Conservation (phyloP, 2,888 invertebrate genomes). For the Lithophane ornitopus region DNA sequence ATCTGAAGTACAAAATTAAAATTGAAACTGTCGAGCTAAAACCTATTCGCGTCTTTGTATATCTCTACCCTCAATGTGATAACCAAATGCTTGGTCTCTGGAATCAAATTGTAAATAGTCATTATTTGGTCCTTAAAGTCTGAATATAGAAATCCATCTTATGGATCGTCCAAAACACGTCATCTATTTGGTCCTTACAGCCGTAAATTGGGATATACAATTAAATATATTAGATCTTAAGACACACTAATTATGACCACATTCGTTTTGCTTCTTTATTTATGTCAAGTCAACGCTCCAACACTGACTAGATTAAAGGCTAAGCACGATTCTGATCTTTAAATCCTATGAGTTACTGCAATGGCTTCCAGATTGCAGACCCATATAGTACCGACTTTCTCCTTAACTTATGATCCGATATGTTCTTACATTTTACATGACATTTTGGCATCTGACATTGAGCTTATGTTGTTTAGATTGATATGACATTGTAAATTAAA, state of each 20-base stretch:
- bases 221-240: background rate
- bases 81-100: background rate
- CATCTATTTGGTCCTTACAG: background rate
- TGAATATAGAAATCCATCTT: no score
- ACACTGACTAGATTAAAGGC: slow-evolving; percentile 43
- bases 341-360: slow-evolving; percentile 45
- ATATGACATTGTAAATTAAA: slow-evolving; percentile 21
- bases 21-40: background rate
- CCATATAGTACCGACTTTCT: slow-evolving; percentile 27
- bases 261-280: slow-evolving; percentile 33
- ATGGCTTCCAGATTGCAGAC: slow-evolving; percentile 41
- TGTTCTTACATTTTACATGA: slow-evolving; percentile 39
- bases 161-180: background rate
- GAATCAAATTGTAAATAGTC: background rate
- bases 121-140: background rate
- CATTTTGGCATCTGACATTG: slow-evolving; percentile 21
- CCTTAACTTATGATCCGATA: slow-evolving; percentile 17
- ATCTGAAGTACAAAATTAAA: background rate
- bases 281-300: slow-evolving; percentile 29
- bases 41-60: background rate
- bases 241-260: slow-evolving; percentile 9
- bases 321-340: slow-evolving; percentile 48
- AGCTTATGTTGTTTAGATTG: slow-evolving; percentile 19
- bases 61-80: background rate
- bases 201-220: slow-evolving; percentile 5